Evolutionary conservation across 53 echinoderm and acorn worm genomes (phyloP).

Genomic region (Henricia sp.): DNA sequence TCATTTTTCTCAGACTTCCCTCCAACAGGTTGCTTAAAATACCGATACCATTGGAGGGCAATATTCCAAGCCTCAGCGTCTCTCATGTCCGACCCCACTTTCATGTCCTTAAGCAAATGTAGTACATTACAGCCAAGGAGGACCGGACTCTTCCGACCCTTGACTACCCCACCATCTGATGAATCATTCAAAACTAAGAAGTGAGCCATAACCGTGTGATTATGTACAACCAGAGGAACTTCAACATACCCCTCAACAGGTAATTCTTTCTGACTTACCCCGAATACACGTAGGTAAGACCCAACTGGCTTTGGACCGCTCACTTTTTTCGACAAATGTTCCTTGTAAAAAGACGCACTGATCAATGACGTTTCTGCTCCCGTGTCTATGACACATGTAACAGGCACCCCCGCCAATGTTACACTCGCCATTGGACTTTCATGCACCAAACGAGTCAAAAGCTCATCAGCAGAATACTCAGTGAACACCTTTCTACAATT

Average conservation of each 20-base stretch:
- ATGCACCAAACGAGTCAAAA: neutral
- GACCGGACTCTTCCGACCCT: neutral
- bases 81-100: neutral
- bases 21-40: neutral
- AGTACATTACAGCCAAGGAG: slow-evolving; percentile 16
- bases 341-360: slow-evolving; percentile 13
- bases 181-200: slow-evolving; percentile 7
- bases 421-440: neutral
- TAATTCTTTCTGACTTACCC: slow-evolving; percentile 7
- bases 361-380: slow-evolving; percentile 4
- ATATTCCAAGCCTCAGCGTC: slow-evolving; percentile 22
- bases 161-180: neutral
- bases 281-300: no score
- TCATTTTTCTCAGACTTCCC: neutral
- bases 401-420: neutral
- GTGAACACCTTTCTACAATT: neutral
- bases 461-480: slow-evolving; percentile 12
- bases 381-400: slow-evolving; percentile 9
- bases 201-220: neutral
- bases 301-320: slow-evolving; percentile 12
- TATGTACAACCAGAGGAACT: neutral
- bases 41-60: slow-evolving; percentile 15
- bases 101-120: neutral
- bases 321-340: slow-evolving; percentile 12
- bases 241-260: slow-evolving; percentile 21